A percentile compares a stretch with the other conserved stretches of the same genome.
These are phyloP conservation scores for Apotomis betuletana DNA, from an alignment of 2,888 invertebrate genomes.

Conservation along the genomic window DNA sequence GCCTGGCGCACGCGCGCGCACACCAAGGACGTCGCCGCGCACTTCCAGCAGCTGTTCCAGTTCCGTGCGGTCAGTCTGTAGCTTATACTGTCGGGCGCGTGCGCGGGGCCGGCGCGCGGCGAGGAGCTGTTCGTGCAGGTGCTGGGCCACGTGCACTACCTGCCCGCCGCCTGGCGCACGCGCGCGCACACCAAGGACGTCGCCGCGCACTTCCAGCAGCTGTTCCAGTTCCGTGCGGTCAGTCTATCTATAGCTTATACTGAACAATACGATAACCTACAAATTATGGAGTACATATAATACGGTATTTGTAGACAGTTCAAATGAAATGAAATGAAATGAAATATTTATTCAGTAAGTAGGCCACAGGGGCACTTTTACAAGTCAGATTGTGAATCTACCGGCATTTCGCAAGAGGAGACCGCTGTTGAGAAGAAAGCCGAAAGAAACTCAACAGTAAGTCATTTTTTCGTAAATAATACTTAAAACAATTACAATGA, in stretches of 20 bases:
- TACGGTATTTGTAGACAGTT: no score
- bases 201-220: conserved; percentile 92
- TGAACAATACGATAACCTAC: conserved; percentile 87
- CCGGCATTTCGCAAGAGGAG: no score
- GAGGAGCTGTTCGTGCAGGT: conserved; percentile 93
- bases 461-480: no score
- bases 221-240: conserved; percentile 95
- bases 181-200: conserved; percentile 95
- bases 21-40: conserved; percentile 91
- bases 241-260: no score
- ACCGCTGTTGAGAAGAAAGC: no score
- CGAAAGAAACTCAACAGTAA: no score
- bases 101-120: conserved; percentile 78
- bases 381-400: no score
- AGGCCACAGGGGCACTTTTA: no score
- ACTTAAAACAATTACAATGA: no score
- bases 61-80: conserved; percentile 86
- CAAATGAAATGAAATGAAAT: no score
- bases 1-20: conserved; percentile 96
- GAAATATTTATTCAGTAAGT: no score
- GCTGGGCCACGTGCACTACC: conserved; percentile 94
- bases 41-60: conserved; percentile 97
- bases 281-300: conserved; percentile 77
- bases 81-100: conserved; percentile 61
- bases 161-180: conserved; percentile 95